phyloP scores from a whole-genome alignment of 2,113 vertebrate species.

The Meleagris gallopavo region DNA sequence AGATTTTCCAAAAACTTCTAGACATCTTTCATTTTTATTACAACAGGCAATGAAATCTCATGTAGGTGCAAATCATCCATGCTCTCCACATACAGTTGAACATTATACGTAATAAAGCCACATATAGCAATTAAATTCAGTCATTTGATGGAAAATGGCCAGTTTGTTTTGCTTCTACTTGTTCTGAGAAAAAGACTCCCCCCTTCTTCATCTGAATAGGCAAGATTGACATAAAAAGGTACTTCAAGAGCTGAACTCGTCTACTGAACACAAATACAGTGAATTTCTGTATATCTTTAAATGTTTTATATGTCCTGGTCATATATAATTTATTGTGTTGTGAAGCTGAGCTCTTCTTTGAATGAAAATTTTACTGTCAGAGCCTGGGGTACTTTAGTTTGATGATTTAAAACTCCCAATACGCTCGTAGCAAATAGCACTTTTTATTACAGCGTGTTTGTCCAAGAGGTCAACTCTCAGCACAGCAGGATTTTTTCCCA shows the following conservation, averaged over 20 bases:
- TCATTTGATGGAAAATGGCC: background rate
- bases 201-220: slow-evolving; percentile 65
- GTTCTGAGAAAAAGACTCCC: background rate
- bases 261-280: slow-evolving; percentile 76
- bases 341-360: slow-evolving; percentile 84
- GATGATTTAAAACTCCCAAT: slow-evolving; percentile 85
- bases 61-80: background rate
- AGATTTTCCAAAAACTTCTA: background rate
- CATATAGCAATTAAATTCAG: slow-evolving; percentile 30
- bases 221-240: slow-evolving; percentile 77
- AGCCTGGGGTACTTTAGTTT: slow-evolving; percentile 81
- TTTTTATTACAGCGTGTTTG: slow-evolving; percentile 83
- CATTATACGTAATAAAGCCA: background rate
- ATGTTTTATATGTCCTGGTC: slow-evolving; percentile 84
- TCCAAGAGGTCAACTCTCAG: slow-evolving; percentile 84
- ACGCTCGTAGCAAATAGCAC: slow-evolving; percentile 77
- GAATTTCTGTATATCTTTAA: slow-evolving; percentile 84
- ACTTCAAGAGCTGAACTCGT: slow-evolving; percentile 75
- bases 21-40: background rate
- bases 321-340: slow-evolving; percentile 88
- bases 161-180: slow-evolving; percentile 28
- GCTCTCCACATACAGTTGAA: background rate
- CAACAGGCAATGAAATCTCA: background rate
- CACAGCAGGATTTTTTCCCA: slow-evolving; percentile 64
- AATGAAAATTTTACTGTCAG: slow-evolving; percentile 85